Percentiles rank a stretch among this genome's conserved stretches.
phyloP scores from a whole-genome alignment of 2,797 vertebrate species.

The Valencia hispanica region DNA sequence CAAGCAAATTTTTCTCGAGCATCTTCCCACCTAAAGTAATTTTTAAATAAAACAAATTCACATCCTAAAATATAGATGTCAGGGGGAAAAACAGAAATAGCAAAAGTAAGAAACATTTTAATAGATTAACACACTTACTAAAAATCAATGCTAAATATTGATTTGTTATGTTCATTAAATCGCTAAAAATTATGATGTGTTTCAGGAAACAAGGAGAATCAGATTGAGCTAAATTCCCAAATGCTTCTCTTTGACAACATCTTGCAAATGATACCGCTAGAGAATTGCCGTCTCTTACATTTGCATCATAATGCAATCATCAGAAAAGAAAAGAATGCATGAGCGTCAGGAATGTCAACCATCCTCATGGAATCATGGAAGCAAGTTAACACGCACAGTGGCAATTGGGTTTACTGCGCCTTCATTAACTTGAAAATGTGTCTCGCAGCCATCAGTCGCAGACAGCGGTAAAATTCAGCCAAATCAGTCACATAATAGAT shows the following conservation, averaged over 20 bases:
- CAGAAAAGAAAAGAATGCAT: conserved; percentile 5
- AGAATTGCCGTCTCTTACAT: conserved; percentile 19
- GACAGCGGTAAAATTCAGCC: conserved; percentile 23
- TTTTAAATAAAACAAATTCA: neutral
- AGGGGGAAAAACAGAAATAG: neutral
- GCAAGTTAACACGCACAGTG: conserved; percentile 5
- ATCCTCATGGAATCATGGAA: conserved; percentile 3
- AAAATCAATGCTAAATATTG: conserved; percentile 41
- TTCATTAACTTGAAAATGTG: conserved; percentile 51
- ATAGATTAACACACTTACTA: conserved; percentile 1
- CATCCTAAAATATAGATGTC: neutral
- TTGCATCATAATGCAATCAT: conserved; percentile 34
- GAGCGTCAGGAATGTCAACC: neutral
- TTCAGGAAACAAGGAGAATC: conserved; percentile 48
- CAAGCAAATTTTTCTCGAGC: neutral
- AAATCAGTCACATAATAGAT: conserved; percentile 52
- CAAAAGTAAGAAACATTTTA: neutral
- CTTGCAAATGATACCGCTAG: conserved; percentile 11
- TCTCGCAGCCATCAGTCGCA: conserved; percentile 33
- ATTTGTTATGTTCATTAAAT: conserved; percentile 39
- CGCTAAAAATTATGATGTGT: conserved; percentile 30
- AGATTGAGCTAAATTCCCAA: conserved; percentile 23
- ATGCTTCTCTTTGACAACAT: conserved; percentile 9
- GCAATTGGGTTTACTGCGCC: conserved; percentile 29
- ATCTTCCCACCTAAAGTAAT: neutral